Conservation (phyloP, 2,113 vertebrate species). For the Malaclemys terrapin region DNA sequence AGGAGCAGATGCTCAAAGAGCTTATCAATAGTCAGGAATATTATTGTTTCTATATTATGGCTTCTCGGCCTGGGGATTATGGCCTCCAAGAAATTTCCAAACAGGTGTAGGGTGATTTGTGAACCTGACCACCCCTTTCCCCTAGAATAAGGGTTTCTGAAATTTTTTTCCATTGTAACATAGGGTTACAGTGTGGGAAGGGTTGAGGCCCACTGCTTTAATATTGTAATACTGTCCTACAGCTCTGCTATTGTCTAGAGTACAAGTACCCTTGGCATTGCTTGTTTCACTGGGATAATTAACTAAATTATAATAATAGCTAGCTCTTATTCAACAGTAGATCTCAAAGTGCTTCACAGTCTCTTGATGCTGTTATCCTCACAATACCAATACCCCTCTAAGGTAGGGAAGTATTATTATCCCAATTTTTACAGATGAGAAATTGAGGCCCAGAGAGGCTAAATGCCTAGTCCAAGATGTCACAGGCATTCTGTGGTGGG, state of each 20-base stretch:
- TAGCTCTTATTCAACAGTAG: constrained; percentile 4
- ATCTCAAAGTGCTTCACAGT: background rate
- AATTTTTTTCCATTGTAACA: too few relatives aligned
- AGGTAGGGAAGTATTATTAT: too few relatives aligned
- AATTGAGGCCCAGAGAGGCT: too few relatives aligned
- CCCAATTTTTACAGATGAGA: too few relatives aligned
- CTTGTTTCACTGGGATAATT: background rate
- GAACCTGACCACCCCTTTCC: background rate
- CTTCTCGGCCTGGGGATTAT: background rate
- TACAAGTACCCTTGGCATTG: background rate
- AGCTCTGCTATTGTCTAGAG: background rate
- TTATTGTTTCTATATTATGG: background rate
- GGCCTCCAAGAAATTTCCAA: background rate
- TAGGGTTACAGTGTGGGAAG: background rate
- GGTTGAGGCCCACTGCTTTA: background rate
- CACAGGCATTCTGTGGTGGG: too few relatives aligned
- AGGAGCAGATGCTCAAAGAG: too few relatives aligned
- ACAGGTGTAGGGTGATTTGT: background rate
- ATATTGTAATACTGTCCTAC: background rate
- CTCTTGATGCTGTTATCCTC: background rate
- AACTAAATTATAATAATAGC: background rate
- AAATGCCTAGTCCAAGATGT: too few relatives aligned
- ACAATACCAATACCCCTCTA: too few relatives aligned
- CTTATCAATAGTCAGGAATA: too few relatives aligned
- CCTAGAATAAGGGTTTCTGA: background rate